Percentiles rank a stretch among this genome's conserved stretches.
These are phyloP conservation scores for Sphecodes monilicornis DNA, from an alignment of 2,888 invertebrate species.

Conservation along the genomic window DNA sequence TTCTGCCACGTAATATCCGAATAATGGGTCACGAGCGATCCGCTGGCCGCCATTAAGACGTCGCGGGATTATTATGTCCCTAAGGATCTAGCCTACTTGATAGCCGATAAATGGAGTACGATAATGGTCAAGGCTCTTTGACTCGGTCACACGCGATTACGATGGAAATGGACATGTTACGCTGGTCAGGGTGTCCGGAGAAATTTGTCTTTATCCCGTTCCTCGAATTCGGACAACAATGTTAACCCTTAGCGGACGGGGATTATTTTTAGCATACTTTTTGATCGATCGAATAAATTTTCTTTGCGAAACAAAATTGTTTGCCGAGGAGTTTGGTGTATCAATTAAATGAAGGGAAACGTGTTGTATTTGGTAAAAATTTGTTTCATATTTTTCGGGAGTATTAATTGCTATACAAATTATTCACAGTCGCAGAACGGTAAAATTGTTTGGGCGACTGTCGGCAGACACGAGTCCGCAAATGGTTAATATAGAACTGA, in stretches of 20 bases:
- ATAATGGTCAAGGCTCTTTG: background rate
- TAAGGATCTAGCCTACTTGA: constrained; percentile 17
- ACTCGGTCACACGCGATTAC: background rate
- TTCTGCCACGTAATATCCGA: constrained; percentile 25
- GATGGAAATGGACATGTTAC: background rate
- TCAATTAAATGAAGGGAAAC: no score
- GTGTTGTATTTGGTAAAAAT: no score
- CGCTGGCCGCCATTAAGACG: constrained; percentile 31
- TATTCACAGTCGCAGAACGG: no score
- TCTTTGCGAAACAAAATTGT: no score
- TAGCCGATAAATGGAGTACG: constrained; percentile 38
- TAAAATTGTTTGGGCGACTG: no score
- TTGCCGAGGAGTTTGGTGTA: no score
- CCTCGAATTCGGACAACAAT: background rate
- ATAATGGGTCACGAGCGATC: constrained; percentile 34
- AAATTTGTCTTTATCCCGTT: background rate
- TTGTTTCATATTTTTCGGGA: no score
- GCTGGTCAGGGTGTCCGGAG: background rate
- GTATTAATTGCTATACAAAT: no score
- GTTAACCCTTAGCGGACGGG: no score
- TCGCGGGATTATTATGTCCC: constrained; percentile 37
- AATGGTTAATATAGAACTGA: background rate
- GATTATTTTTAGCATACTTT: no score
- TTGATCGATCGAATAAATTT: no score
- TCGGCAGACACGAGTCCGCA: no score